Percentiles rank a stretch among this genome's conserved stretches.
Conservation (phyloP, 2,797 vertebrate species). For the Eleutherodactylus coqui region DNA sequence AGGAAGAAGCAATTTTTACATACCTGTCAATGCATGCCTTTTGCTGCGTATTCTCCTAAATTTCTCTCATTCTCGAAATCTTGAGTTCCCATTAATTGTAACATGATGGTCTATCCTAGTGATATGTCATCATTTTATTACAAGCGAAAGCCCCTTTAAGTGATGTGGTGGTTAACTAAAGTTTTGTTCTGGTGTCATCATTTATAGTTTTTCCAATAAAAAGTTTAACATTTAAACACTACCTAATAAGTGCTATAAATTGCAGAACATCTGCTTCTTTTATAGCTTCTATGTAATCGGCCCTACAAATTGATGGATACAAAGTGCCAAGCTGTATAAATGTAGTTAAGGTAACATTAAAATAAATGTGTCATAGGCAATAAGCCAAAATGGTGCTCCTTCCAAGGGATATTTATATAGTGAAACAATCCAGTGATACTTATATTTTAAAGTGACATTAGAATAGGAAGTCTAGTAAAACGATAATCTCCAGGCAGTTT, state of each 20-base stretch:
- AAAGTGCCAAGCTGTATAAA: constrained; percentile 1
- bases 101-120: no score
- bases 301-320: neutral
- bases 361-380: neutral
- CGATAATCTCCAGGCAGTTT: neutral
- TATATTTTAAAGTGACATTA: neutral
- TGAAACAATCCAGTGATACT: neutral
- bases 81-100: no score
- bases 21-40: no score
- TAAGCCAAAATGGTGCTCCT: neutral
- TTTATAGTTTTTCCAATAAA: constrained; percentile 2
- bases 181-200: neutral
- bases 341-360: neutral
- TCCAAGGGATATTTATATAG: neutral
- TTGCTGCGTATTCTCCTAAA: no score
- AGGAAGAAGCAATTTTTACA: no score
- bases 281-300: neutral
- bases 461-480: neutral
- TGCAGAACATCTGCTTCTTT: constrained; percentile 6
- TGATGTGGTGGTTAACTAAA: neutral
- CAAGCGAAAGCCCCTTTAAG: neutral
- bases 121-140: no score
- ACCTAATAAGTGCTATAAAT: constrained; percentile 15
- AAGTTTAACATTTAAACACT: neutral
- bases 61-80: no score